Evolutionary conservation across 2,888 invertebrate genomes (phyloP).

Genomic region (Octonoba sinensis): DNA sequence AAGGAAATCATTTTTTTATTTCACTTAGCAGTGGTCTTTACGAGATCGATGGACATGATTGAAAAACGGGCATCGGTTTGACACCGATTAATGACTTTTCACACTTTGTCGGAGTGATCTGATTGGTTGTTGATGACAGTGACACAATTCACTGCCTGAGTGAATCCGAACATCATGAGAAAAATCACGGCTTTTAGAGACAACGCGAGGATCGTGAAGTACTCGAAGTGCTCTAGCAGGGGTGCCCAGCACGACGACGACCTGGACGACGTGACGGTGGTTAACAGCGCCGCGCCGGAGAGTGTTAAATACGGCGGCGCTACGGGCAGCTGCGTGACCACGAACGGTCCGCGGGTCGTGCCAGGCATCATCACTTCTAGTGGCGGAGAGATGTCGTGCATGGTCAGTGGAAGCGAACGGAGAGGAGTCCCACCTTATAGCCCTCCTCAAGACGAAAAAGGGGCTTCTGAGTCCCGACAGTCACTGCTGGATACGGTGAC

Average conservation of each 20-base stretch:
- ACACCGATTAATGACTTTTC: too few species aligned
- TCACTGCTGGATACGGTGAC: conserved; percentile 81
- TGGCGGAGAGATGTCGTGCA: conserved; percentile 65
- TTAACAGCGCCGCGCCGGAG: conserved; percentile 75
- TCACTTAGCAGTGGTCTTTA: too few species aligned
- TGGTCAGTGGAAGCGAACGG: conserved; percentile 36
- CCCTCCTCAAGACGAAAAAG: conserved; percentile 67
- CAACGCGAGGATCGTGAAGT: conserved; percentile 69
- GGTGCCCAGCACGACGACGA: conserved; percentile 69
- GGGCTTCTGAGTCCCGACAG: conserved; percentile 76
- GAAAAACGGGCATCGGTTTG: too few species aligned
- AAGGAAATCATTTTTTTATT: too few species aligned
- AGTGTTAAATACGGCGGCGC: conserved; percentile 75
- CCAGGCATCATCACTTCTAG: conserved; percentile 71
- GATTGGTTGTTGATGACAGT: too few species aligned
- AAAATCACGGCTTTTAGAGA: conserved; percentile 64
- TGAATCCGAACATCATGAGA: conserved; percentile 47
- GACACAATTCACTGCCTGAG: background rate
- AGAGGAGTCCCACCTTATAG: conserved; percentile 53
- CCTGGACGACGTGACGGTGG: conserved; percentile 76
- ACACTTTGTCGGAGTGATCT: too few species aligned
- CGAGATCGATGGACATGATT: too few species aligned
- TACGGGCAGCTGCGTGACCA: conserved; percentile 74
- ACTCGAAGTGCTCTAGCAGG: conserved; percentile 70
- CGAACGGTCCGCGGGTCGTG: conserved; percentile 77